Evolutionary conservation across 64 coral and sea anemone species (phyloP), one percentile per base, ranked within the genome.

Genomic region (Montipora sp.): DNA sequence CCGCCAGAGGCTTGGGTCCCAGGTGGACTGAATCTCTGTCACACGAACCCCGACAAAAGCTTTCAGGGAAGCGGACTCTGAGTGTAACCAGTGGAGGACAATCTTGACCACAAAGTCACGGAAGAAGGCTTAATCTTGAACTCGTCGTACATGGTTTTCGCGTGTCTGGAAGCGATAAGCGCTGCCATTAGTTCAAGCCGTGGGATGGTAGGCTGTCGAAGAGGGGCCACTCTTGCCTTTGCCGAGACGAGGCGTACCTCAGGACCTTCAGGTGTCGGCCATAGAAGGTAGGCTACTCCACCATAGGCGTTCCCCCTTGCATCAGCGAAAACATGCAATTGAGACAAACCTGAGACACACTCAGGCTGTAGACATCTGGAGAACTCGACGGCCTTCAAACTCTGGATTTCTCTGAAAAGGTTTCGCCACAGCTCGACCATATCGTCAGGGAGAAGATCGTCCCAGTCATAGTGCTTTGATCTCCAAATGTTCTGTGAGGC

Each of bases 141-240:
- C 19, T 89, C 87, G 51, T 59, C 73, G 18, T 36, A 57, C 0
- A 63, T 78, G 73, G 87, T 89, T 20, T 59, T 47, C 3, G 87
- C 87, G 13, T 79, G 75, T 78, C 87, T 77, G 4, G 57, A 79
- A 0, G 87, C 87, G 7, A 89, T 51, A 8, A 89, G 71, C 4
- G 90, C 79, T 8, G 90, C 90, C 90, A 92, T 92, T 45, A 92
- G 48, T 43, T 84, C 81, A 7, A 92, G 80, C 23, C 90, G n/a
- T 27, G 90, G 90, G n/a, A 92, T 92, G 3, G 90, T 92, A 12
- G 80, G 22, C 7, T 92, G 90, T 7, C 90, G 90, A 0, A 92
- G 49, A 18, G 80, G 8, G 90, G 80, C 27, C 24, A 84, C 90
- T 92, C 90, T 92, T 23, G 90, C 58, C 19, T 87, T 87, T 5